Evolutionary conservation across 1,140 invertebrate species (phyloP).

Genomic region (Tribolium madens): DNA sequence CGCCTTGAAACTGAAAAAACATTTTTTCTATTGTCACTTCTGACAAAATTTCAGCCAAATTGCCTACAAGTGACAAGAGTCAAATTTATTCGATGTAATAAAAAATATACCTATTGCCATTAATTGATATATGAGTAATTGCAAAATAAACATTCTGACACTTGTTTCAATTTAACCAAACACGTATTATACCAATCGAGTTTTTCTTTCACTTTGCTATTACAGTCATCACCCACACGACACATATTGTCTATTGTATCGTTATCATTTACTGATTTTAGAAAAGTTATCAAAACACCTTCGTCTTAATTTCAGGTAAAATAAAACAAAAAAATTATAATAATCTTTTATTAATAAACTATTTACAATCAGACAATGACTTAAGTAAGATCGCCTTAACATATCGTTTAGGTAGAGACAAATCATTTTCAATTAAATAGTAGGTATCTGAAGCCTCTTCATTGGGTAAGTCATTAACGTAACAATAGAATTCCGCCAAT

Average conservation of each 20-base stretch:
- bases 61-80: neutral
- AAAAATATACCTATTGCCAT: neutral
- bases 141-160: neutral
- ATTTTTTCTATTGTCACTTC: neutral
- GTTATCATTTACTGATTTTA: neutral
- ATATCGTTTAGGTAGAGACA: constrained; percentile 4
- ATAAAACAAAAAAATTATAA: too few species aligned
- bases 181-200: too few species aligned
- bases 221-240: too few species aligned
- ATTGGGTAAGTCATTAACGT: neutral
- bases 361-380: neutral
- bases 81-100: neutral
- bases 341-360: neutral
- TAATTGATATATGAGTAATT: neutral
- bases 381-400: constrained; percentile 12
- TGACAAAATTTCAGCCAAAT: neutral
- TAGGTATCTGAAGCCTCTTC: constrained; percentile 13
- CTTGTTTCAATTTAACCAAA: too few species aligned
- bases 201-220: too few species aligned
- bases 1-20: constrained; percentile 1
- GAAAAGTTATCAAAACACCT: too few species aligned
- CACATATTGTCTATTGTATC: neutral
- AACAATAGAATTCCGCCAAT: constrained; percentile 14
- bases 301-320: too few species aligned
- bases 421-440: constrained; percentile 34